Percentiles rank a stretch among this genome's conserved stretches.
Conservation (phyloP, 2,113 vertebrate genomes). For the Diadophis punctatus region DNA sequence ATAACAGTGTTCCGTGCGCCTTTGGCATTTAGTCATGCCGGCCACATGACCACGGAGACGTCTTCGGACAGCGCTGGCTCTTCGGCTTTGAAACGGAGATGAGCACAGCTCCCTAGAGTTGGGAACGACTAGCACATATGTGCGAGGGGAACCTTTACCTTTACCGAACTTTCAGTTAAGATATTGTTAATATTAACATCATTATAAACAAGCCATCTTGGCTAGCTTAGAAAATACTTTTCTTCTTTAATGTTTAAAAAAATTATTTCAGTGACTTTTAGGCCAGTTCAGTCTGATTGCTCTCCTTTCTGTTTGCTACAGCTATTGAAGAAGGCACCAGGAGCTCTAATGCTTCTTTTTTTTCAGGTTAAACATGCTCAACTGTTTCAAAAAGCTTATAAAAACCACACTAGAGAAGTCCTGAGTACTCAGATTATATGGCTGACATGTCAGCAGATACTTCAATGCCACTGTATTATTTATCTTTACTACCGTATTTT, state of each 20-base stretch:
- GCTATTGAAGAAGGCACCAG: neutral
- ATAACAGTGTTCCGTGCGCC: too few species aligned
- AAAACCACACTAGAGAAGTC: neutral
- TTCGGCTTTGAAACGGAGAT: too few species aligned
- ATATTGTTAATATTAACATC: neutral
- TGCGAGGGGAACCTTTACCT: too few species aligned
- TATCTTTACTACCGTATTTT: neutral
- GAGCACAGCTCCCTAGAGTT: too few species aligned
- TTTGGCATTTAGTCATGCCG: too few species aligned
- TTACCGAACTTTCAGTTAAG: neutral
- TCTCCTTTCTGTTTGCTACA: neutral
- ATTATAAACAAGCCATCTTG: neutral
- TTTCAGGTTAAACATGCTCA: neutral
- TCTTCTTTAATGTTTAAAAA: neutral
- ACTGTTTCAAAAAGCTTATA: neutral
- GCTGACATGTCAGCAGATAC: neutral
- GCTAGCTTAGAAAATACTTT: neutral
- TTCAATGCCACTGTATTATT: neutral
- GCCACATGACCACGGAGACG: too few species aligned
- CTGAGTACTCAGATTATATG: neutral
- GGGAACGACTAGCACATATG: too few species aligned
- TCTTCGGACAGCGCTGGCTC: too few species aligned
- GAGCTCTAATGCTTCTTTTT: neutral
- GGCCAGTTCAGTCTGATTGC: neutral
- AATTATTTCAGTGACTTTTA: neutral